phyloP scores from a whole-genome alignment of 2,888 invertebrate genomes.

The Amphipyra berbera region DNA sequence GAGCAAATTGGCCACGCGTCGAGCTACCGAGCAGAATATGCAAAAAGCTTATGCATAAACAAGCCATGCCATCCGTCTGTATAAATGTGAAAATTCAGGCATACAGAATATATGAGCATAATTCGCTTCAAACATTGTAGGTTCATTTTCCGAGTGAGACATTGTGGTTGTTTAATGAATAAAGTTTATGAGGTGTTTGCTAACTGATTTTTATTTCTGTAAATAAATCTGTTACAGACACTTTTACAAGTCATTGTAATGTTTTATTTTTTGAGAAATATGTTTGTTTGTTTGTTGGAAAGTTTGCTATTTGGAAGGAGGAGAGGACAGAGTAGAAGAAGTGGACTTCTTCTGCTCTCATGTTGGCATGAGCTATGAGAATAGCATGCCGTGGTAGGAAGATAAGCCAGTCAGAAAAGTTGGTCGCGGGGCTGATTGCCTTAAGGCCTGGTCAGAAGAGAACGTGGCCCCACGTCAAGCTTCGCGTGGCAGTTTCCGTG shows the following conservation, averaged over 20 bases:
- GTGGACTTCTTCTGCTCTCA: no score
- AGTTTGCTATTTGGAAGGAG: neutral
- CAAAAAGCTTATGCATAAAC: constrained; percentile 66
- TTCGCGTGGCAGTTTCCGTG: no score
- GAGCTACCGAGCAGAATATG: constrained; percentile 56
- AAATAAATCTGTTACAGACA: no score
- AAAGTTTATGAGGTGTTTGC: constrained; percentile 22
- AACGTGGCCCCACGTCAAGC: no score
- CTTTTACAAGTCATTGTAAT: no score
- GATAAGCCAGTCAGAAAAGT: no score
- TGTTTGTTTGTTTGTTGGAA: neutral
- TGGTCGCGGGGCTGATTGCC: no score
- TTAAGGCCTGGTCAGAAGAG: no score
- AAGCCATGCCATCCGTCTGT: constrained; percentile 44
- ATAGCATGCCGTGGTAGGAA: no score
- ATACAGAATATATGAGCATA: constrained; percentile 23
- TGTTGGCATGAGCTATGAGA: no score
- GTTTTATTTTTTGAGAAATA: no score
- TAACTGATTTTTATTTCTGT: no score
- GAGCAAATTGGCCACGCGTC: constrained; percentile 53
- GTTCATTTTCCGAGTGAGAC: constrained; percentile 4
- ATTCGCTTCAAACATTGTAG: constrained; percentile 19
- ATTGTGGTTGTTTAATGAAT: constrained; percentile 39
- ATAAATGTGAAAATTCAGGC: constrained; percentile 41
- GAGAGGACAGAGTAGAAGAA: neutral